Conservation (phyloP, 2,888 invertebrate species). For the Miltochrista miniata region DNA sequence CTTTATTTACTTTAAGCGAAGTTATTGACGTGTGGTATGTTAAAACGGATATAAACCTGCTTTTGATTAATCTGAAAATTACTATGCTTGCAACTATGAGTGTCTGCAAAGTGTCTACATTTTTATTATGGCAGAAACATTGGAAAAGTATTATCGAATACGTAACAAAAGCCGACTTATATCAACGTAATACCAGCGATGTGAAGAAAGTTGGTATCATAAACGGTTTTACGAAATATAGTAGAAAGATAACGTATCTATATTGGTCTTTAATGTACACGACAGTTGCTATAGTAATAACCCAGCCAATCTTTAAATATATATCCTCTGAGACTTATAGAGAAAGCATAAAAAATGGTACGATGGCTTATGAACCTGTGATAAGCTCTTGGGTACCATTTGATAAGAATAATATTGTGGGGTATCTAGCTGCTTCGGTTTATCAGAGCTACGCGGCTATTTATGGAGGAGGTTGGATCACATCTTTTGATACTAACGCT, state of each 20-base stretch:
- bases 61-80: slow-evolving; percentile 69
- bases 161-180: slow-evolving; percentile 58
- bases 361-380: slow-evolving; percentile 58
- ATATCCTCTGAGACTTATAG: slow-evolving; percentile 52
- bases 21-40: slow-evolving; percentile 70
- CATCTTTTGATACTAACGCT: slow-evolving; percentile 68
- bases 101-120: slow-evolving; percentile 60
- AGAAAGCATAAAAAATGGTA: slow-evolving; percentile 54
- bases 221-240: slow-evolving; percentile 54
- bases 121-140: slow-evolving; percentile 59
- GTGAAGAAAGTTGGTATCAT: slow-evolving; percentile 45
- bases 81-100: slow-evolving; percentile 68
- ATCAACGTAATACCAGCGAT: slow-evolving; percentile 45
- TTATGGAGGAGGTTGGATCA: slow-evolving; percentile 73
- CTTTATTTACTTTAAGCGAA: slow-evolving; percentile 61
- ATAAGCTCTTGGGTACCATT: slow-evolving; percentile 76
- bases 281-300: slow-evolving; percentile 59
- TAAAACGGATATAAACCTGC: slow-evolving; percentile 58
- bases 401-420: slow-evolving; percentile 53
- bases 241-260: slow-evolving; percentile 62
- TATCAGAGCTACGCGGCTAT: slow-evolving; percentile 66
- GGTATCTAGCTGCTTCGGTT: slow-evolving; percentile 56
- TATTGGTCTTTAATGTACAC: slow-evolving; percentile 70
- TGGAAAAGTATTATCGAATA: slow-evolving; percentile 67
- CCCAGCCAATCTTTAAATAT: slow-evolving; percentile 61